phyloP scores from a whole-genome alignment of 2,888 invertebrate genomes.

The Hirtodrosophila histrioides region DNA sequence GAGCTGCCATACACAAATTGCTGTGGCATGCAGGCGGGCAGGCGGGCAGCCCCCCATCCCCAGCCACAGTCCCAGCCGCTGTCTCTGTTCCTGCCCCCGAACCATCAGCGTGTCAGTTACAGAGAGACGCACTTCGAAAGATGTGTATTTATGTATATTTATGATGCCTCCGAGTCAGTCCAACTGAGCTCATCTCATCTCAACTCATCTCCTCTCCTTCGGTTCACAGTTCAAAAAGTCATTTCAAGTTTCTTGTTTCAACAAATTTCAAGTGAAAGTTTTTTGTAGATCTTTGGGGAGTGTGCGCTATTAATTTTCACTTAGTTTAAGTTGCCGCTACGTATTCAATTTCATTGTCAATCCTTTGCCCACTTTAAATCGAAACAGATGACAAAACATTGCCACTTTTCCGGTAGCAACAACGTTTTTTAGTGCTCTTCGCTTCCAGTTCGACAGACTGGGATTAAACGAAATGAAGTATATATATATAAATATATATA shows the following conservation, averaged over 20 bases:
- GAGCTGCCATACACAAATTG: conserved; percentile 54
- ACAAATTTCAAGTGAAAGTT: conserved; percentile 77
- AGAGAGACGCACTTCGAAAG: conserved; percentile 37
- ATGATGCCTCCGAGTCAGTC: conserved; percentile 43
- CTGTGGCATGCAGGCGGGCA: conserved; percentile 66
- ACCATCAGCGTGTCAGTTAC: conserved; percentile 63
- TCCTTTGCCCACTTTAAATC: conserved; percentile 57
- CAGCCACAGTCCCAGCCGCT: not conserved
- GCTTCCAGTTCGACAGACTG: conserved; percentile 42
- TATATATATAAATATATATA: no score
- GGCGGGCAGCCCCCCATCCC: no score
- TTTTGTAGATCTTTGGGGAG: conserved; percentile 3
- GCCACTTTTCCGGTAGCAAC: conserved; percentile 31
- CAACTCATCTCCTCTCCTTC: conserved; percentile 21
- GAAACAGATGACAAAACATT: conserved; percentile 78
- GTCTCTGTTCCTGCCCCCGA: conserved; percentile 4
- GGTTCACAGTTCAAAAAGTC: conserved; percentile 78
- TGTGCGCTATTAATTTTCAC: conserved; percentile 71
- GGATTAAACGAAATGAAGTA: no score
- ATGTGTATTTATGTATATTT: conserved; percentile 52
- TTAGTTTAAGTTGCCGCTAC: conserved; percentile 61
- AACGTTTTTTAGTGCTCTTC: conserved; percentile 27
- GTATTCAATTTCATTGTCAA: conserved; percentile 66
- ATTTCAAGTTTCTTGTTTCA: conserved; percentile 75
- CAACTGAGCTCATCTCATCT: conserved; percentile 25